Evolutionary conservation across 2,797 vertebrate genomes (phyloP), one percentile per base, ranked within the genome.

Genomic region (Premnoplex brunnescens): DNA sequence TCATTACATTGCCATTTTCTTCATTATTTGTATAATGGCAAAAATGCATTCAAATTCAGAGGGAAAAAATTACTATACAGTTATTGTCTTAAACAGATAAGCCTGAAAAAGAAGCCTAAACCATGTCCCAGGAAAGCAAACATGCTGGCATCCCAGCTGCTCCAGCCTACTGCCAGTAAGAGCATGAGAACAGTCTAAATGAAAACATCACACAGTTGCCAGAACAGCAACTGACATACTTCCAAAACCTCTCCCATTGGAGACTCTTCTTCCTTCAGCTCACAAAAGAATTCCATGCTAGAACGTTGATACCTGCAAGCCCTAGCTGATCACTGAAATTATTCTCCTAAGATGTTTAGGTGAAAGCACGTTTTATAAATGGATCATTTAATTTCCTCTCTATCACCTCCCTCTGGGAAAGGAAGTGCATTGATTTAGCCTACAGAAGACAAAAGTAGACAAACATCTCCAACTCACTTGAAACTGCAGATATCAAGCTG

Each of bases 141-240:
- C 62, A 89, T 26, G 66, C 82, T 88, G 89, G 63, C 66, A 89
- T 44, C 85, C 66, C 96, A 93, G 93, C 80, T 96, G 94, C 88
- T 94, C 51, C 37, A 87, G 67, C 36, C 84, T 85, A 73, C 48
- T 93, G 92, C 84, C 92, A 93, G 59, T 56, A 85, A 94, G 90
- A 88, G 78, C 77, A 94, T 8, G 44, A 93, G 88, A 96, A 95
- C 46, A 82, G 23, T 14, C 43, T 78, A 88, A 94, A 96, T 56
- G 85, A 93, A 96, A 95, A 92, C 80, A 97, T 49, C 15, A 0
- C 1, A 2, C 48, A 89, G 55, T 63, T 95, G 93, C 93, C 94
- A 95, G 94, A 94, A 94, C 73, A 93, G 83, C 63, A 91, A 93
- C 52, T 95, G 67, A 89, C 48, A 76, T 14, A 30, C 59, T 82